Base-by-base conservation (phyloP, 2,113 vertebrate species). In the Neolamprologus hecqui region DNA sequence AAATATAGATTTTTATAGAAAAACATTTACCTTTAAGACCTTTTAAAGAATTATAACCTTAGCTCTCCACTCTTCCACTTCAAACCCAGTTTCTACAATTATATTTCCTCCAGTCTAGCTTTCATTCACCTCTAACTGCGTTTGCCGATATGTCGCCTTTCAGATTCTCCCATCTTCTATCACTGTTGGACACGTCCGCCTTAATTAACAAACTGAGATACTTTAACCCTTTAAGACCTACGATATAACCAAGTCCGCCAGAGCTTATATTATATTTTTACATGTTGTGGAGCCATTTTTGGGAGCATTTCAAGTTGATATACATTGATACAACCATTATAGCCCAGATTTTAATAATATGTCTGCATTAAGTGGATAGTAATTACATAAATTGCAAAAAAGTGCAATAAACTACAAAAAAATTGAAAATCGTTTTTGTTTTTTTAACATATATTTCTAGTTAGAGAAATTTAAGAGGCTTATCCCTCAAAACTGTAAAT, bases 131-230 rank as follows among this genome's bases (percentile, higher is more conserved):
- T 21, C 4, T 57, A 84, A 57, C n/a, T 65, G 55, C 79, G 13
- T 70, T 9, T 33, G n/a, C 5, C 6, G 4, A 14, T 79, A 51
- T 60, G 49, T 49, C 9, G 35, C 63, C 35, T 57, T 53, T n/a
- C 4, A 31, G 12, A 31, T 77, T 40, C 33, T 63, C 40, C 60
- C 31, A 3, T 73, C 9, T 47, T 83, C 40, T 87, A 28, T 86
- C 86, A 35, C 81, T 11, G 51, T 35, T 88, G 87, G 83, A 86
- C 45, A 70, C 47, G 23, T 75, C 6, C 4, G 12, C 57, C 85
- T 86, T 90, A 92, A 90, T 86, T 88, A 19, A 73, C 81, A 45
- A 83, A 68, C 40, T n/a, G 42, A 14, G 81, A 85, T 49, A 60
- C 40, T 82, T 82, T 79, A 58, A 15, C 42, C 42, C 42, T 45